These are phyloP conservation scores for Zonitis immaculata DNA, from an alignment of 2,888 invertebrate genomes.

Conservation along the genomic window DNA sequence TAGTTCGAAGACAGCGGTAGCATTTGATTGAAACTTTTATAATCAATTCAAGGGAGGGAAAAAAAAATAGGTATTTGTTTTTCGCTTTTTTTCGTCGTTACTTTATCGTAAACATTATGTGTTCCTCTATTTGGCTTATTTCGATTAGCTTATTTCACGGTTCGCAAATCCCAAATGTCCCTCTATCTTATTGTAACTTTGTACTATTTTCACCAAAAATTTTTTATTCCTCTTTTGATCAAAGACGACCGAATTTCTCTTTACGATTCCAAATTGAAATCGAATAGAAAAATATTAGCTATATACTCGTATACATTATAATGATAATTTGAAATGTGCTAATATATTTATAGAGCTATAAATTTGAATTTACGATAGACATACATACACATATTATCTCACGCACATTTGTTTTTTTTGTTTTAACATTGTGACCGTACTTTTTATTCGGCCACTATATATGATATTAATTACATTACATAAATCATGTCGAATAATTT, in stretches of 20 bases:
- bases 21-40: no score
- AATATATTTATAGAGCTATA: neutral
- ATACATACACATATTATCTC: no score
- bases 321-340: neutral
- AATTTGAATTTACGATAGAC: neutral
- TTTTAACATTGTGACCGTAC: slow-evolving; percentile 10
- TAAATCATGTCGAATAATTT: slow-evolving; percentile 26
- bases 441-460: slow-evolving; percentile 18
- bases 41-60: no score
- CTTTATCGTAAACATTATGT: slow-evolving; percentile 1
- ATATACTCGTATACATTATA: neutral
- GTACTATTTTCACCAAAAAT: slow-evolving; percentile 9
- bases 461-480: slow-evolving; percentile 24
- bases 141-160: slow-evolving; percentile 48
- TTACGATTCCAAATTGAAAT: neutral
- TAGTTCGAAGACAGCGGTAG: no score
- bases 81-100: no score
- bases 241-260: neutral
- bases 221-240: neutral
- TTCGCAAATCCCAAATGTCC: slow-evolving; percentile 43
- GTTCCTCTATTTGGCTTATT: slow-evolving; percentile 37
- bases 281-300: neutral
- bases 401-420: slow-evolving; percentile 11
- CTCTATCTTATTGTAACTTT: slow-evolving; percentile 16
- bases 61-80: no score